These are phyloP conservation scores for Drosophila borealis DNA, from an alignment of 2,888 invertebrate genomes.

Conservation along the genomic window DNA sequence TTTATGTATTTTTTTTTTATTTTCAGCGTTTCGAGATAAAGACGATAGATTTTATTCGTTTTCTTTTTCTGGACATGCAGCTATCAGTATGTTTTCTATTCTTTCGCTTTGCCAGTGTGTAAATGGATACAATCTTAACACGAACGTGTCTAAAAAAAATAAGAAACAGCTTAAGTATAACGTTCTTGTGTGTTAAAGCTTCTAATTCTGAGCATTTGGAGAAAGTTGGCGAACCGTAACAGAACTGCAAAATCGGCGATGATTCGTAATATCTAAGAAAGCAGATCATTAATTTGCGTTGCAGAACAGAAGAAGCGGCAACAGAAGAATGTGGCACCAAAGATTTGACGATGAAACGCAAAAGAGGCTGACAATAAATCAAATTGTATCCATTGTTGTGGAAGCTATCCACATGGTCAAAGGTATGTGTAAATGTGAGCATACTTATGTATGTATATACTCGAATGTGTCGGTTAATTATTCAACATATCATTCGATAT, in stretches of 20 bases:
- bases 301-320: conserved; percentile 9
- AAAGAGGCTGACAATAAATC: conserved; percentile 61
- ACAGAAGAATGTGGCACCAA: conserved; percentile 9
- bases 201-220: conserved; percentile 40
- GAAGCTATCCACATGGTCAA: conserved; percentile 24
- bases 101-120: not conserved
- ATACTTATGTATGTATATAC: conserved; percentile 48
- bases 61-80: not conserved
- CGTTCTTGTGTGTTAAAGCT: conserved; percentile 28
- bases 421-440: conserved; percentile 45
- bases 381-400: conserved; percentile 63
- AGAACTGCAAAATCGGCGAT: conserved; percentile 17
- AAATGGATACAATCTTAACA: not conserved
- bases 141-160: not conserved
- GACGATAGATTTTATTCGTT: not conserved
- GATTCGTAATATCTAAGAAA: conserved; percentile 53
- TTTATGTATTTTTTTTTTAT: not conserved
- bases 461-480: conserved; percentile 57
- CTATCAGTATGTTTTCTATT: conserved; percentile 5
- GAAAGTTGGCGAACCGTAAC: conserved; percentile 49
- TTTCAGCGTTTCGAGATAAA: not conserved
- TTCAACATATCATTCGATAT: conserved; percentile 39
- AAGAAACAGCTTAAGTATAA: conserved; percentile 9
- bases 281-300: conserved; percentile 41
- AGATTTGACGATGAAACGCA: conserved; percentile 20